These are phyloP conservation scores for Heterochromis multidens DNA, from an alignment of 2,113 vertebrate species.

Conservation along the genomic window DNA sequence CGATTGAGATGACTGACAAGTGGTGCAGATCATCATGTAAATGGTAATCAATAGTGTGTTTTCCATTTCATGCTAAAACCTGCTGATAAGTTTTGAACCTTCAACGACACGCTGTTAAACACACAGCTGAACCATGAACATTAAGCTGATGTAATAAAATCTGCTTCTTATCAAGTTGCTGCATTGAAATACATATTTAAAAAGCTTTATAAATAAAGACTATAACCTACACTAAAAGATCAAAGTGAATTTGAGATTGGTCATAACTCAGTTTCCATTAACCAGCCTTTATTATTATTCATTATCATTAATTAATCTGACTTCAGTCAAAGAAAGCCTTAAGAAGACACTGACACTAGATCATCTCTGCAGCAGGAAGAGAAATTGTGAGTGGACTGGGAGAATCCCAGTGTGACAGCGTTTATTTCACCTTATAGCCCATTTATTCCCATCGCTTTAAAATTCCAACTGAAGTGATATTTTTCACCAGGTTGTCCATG, in stretches of 20 bases:
- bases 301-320: background rate
- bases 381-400: background rate
- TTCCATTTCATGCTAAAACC: background rate
- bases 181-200: background rate
- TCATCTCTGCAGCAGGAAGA: background rate
- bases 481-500: background rate
- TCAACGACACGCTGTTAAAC: background rate
- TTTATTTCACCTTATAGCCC: background rate
- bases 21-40: no score
- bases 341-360: background rate
- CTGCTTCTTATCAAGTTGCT: background rate
- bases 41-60: no score
- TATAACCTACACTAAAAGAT: background rate
- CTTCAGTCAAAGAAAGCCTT: background rate
- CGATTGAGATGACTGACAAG: no score
- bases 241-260: background rate
- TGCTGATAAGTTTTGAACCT: background rate
- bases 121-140: background rate
- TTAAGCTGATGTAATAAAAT: background rate
- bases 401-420: background rate
- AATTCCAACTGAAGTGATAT: background rate
- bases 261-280: background rate
- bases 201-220: background rate
- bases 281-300: background rate
- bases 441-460: background rate